Percentiles rank a stretch among this genome's conserved stretches.
phyloP scores from a whole-genome alignment of 2,797 vertebrate species.

The Cyclura pinguis region DNA sequence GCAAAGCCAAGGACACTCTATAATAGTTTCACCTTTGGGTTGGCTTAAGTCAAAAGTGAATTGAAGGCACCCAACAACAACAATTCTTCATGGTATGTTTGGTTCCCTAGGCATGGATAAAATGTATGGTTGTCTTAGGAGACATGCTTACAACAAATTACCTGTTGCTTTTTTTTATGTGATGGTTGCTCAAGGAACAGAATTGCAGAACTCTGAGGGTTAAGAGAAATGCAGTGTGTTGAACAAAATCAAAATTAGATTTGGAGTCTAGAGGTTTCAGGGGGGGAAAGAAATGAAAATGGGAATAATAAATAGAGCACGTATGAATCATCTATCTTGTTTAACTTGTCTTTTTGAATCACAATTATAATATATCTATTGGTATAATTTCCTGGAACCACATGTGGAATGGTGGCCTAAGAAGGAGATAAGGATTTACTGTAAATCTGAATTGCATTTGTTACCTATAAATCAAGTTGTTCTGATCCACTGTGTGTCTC shows the following conservation, averaged over 20 bases:
- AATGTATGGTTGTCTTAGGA: not conserved
- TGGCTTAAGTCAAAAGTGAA: too few species aligned
- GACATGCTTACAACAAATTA: not conserved
- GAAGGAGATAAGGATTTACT: not conserved
- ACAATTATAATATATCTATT: conserved; percentile 26
- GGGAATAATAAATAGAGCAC: not conserved
- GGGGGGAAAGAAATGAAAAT: conserved; percentile 28
- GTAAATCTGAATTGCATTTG: conserved; percentile 23
- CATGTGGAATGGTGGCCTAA: accelerated
- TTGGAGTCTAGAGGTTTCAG: conserved; percentile 37
- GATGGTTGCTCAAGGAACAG: conserved; percentile 27
- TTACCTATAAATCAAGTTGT: not conserved
- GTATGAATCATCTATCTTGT: conserved; percentile 2
- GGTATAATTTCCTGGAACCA: not conserved
- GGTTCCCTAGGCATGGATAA: not conserved
- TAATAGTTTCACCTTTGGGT: too few species aligned
- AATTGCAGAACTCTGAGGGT: not conserved
- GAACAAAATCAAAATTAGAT: conserved; percentile 39
- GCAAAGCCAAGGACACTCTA: too few species aligned
- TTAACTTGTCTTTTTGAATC: not conserved
- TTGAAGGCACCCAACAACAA: not conserved
- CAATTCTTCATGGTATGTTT: not conserved
- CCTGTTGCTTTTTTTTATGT: not conserved
- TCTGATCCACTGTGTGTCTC: not conserved
- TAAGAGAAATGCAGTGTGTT: conserved; percentile 36